Evolutionary conservation across 2,888 invertebrate genomes (phyloP).

Genomic region (Dexiosoma caninum): DNA sequence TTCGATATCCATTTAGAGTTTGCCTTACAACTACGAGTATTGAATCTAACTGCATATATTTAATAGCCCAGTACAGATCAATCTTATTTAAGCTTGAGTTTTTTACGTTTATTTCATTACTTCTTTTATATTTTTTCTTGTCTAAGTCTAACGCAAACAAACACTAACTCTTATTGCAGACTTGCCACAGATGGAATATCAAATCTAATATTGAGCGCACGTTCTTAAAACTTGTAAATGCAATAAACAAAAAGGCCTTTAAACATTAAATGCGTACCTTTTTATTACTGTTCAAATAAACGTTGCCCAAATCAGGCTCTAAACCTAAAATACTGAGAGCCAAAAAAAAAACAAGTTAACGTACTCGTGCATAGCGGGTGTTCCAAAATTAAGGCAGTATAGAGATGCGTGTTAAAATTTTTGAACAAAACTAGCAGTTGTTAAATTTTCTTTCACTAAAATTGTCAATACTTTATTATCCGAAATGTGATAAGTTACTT

Average conservation of each 20-base stretch:
- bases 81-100: conserved; percentile 29
- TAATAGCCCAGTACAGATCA: conserved; percentile 56
- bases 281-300: not conserved
- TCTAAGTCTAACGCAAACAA: conserved; percentile 45
- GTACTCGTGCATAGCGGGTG: not conserved
- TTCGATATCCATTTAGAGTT: not conserved
- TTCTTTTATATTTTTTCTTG: too few species aligned
- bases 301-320: conserved; percentile 1
- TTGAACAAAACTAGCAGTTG: too few species aligned
- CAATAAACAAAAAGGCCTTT: not conserved
- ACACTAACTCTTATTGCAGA: conserved; percentile 2
- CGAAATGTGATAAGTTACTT: too few species aligned
- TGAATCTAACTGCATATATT: conserved; percentile 54
- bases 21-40: not conserved
- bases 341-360: not conserved
- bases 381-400: too few species aligned
- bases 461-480: too few species aligned
- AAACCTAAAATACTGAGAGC: conserved; percentile 2
- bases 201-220: conserved; percentile 48
- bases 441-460: too few species aligned
- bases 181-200: not conserved
- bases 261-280: conserved; percentile 49
- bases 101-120: too few species aligned
- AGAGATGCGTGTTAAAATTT: too few species aligned
- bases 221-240: conserved; percentile 34